Evolutionary conservation across 2,797 vertebrate genomes (phyloP), one percentile per base, ranked within the genome.

Genomic region (Melanotaenia nigrans): DNA sequence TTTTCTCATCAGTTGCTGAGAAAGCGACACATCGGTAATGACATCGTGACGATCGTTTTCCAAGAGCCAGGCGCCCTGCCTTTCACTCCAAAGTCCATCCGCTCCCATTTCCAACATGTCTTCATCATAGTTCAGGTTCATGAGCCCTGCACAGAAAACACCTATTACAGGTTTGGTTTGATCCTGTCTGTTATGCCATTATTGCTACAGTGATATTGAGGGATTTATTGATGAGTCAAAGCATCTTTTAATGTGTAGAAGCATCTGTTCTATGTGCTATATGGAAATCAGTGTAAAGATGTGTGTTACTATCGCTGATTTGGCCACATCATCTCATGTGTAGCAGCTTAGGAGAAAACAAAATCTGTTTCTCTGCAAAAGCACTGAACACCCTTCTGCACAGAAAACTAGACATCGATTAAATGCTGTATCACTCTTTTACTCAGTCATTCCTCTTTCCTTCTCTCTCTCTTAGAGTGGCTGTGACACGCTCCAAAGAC

Each of bases 21-120:
- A 81, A 98, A 98, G 73, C 95, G 97, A 24, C 97, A 98, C 87
- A 97, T 98, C 1, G 97, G 97, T 59, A 98, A 98, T 33, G 96
- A 98, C 90, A 98, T 98, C 0, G 96, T 98, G 83, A 98, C 96
- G 24, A 96, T 98, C 79, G 94, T 98, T 89, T 98, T 98, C 93
- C 97, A 98, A 93, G 97, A 98, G 81, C 95, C 96, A 0, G 96
- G 96, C 9, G 96, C 96, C 0, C 88, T 93, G 71, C 96, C 96
- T n/a, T 98, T 98, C 89, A 97, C 95, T 2, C 97, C 97, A 0
- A 93, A 95, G 86, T 93, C 96, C 81, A 97, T 98, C 77, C 96
- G 97, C 53, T 98, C 97, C 0, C 97, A 97, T 87, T 97, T 97
- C 86, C 97, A 98, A 71, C 96, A 98, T 0, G 95, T 98, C 61